Evolutionary conservation across 2,113 vertebrate species (phyloP).

Genomic region (Heterocephalus glaber): DNA sequence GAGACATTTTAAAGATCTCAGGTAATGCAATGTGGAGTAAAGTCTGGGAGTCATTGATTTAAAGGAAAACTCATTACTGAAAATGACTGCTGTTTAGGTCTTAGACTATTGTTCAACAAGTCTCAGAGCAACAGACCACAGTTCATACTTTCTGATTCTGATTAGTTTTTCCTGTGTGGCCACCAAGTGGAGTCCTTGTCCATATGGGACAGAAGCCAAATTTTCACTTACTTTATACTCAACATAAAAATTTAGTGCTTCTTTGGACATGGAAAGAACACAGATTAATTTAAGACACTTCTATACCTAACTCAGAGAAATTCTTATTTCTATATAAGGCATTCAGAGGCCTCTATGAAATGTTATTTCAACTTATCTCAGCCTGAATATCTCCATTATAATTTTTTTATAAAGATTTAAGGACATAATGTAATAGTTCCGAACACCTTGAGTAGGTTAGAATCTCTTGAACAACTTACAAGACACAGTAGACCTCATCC

Average conservation of each 20-base stretch:
- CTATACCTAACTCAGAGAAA: not conserved
- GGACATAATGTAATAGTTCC: not conserved
- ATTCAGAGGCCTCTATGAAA: not conserved
- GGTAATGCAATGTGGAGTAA: not conserved
- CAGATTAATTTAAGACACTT: not conserved
- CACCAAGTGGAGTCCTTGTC: not conserved
- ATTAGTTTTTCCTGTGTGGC: not conserved
- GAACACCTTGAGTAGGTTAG: not conserved
- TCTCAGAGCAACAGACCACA: not conserved
- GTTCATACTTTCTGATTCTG: not conserved
- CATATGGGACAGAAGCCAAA: not conserved
- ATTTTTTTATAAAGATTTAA: not conserved
- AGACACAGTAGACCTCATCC: not conserved
- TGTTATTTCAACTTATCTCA: not conserved
- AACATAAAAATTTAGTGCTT: not conserved
- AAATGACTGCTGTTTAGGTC: not conserved
- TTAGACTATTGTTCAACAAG: not conserved
- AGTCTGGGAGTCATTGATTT: not conserved
- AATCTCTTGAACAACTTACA: not conserved
- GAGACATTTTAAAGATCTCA: not conserved
- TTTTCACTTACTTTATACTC: not conserved
- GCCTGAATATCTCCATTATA: not conserved
- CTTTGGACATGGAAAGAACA: not conserved
- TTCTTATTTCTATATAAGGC: not conserved
- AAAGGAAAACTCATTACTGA: not conserved